phyloP scores from a whole-genome alignment of 2,797 vertebrate species.

The Remorina albescens region DNA sequence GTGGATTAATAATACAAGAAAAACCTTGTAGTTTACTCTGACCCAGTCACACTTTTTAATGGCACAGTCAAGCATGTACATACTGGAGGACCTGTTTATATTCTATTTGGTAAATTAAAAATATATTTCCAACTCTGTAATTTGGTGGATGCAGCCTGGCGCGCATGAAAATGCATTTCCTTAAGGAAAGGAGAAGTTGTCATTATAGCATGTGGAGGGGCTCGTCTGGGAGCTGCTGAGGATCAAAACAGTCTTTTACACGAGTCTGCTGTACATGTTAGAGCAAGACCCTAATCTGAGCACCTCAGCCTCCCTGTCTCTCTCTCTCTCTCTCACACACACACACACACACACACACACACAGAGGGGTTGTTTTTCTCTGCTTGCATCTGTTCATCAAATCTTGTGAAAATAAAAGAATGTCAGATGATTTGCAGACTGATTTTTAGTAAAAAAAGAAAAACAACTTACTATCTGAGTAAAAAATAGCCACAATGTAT shows the following conservation, averaged over 20 bases:
- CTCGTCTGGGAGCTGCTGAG: slow-evolving; percentile 61
- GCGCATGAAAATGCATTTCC: slow-evolving; percentile 72
- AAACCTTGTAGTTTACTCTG: slow-evolving; percentile 15
- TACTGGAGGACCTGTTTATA: slow-evolving; percentile 16
- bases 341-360: slow-evolving; percentile 18
- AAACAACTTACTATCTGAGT: neutral
- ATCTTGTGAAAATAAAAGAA: slow-evolving; percentile 26
- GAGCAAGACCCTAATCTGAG: slow-evolving; percentile 75
- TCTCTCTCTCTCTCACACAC: slow-evolving; percentile 37
- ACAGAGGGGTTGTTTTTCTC: slow-evolving; percentile 61
- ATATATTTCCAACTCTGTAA: slow-evolving; percentile 68
- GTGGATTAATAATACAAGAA: neutral
- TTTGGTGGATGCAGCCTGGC: slow-evolving; percentile 60
- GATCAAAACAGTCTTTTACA: slow-evolving; percentile 81
- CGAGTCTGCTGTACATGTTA: slow-evolving; percentile 73
- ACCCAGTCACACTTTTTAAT: slow-evolving; percentile 26
- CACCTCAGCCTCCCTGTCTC: slow-evolving; percentile 43
- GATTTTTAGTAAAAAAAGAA: slow-evolving; percentile 21
- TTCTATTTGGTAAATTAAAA: slow-evolving; percentile 62
- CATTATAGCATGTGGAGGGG: slow-evolving; percentile 77
- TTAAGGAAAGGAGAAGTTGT: slow-evolving; percentile 76
- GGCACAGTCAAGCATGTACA: slow-evolving; percentile 8
- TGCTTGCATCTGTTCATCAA: slow-evolving; percentile 40
- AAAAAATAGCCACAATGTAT: neutral
- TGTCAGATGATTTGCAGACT: slow-evolving; percentile 17